Base-by-base conservation (phyloP, 2,888 invertebrate genomes). In the Paralinhomoeus sp. region DNA sequence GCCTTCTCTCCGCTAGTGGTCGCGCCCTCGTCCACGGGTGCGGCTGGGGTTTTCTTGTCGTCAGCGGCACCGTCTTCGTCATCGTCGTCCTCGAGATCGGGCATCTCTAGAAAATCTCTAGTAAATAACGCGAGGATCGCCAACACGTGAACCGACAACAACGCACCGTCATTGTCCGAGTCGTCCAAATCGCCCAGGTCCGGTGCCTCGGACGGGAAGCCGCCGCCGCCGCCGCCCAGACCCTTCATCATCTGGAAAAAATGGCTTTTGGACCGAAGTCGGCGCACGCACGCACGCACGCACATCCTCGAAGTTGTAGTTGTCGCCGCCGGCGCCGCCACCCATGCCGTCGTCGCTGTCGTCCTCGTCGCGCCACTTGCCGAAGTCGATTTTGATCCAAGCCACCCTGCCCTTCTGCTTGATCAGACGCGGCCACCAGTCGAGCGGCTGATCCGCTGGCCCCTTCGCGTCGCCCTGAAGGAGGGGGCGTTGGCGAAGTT, bases 361-460 rank as follows among this genome's bases (percentile, higher is more conserved):
- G 59, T 81, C 82, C 66, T 89, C 89, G 68, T 87, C 87, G 67
- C 75, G 76, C 87, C 87, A 89, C 68, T 84, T 85, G 62, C 83
- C 81, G 63, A 91, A 91, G 62, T 91, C 89, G 56, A 84, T 77
- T 71, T 87, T 89, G 55, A 91, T 71, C 77, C 85, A 91, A 64
- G 87, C 87, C 52, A 63, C 62, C 54, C 87, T 54, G 38, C 18
- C 22, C 7, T 51, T 48, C 18, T 54, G 54, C 51, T 62, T 64
- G 42, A 61, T 49, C 45, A 64, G 51, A 22, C 61, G 53, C n/a
- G 63, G 60, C 64, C 64, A 64, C 47, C 54, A 64, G 31, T 5
- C 5, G 7, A 12, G 12, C 27, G 27, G 27, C n/a, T n/a, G n/a
- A n/a, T n/a, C n/a, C n/a, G n/a, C n/a, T n/a, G n/a, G n/a, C n/a